phyloP scores from a whole-genome alignment of 2,113 vertebrate genomes.

The Serinus canaria region DNA sequence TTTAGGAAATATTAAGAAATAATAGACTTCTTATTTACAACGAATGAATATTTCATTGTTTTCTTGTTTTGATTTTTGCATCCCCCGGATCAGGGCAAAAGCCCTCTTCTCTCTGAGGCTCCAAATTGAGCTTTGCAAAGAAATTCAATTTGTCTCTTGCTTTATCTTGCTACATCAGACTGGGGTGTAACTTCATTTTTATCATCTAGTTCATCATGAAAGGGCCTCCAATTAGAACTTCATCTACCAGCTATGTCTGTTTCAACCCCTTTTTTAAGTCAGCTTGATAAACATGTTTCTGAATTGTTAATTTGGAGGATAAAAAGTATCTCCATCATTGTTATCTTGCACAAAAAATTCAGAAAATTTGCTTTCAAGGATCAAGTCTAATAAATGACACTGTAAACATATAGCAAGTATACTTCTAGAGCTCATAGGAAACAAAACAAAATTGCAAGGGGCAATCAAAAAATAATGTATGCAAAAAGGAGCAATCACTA shows the following conservation, averaged over 20 bases:
- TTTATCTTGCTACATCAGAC: not conserved
- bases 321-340: not conserved
- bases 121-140: not conserved
- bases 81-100: not conserved
- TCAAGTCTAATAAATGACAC: not conserved
- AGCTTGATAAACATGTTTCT: not conserved
- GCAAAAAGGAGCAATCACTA: not conserved
- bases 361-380: not conserved
- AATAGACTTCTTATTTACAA: not conserved
- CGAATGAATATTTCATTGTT: not conserved
- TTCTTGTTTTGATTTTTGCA: not conserved
- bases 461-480: not conserved
- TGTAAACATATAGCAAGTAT: not conserved
- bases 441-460: not conserved
- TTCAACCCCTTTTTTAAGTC: not conserved
- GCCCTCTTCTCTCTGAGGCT: accelerated
- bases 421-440: not conserved
- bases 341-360: not conserved
- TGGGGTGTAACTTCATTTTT: not conserved
- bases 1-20: not conserved
- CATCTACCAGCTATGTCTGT: not conserved
- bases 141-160: not conserved
- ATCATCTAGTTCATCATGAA: not conserved
- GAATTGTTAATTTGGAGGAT: not conserved
- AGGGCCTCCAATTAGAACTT: not conserved